Conservation (phyloP, 2,888 invertebrate species). For the Macrophya alboannulata region DNA sequence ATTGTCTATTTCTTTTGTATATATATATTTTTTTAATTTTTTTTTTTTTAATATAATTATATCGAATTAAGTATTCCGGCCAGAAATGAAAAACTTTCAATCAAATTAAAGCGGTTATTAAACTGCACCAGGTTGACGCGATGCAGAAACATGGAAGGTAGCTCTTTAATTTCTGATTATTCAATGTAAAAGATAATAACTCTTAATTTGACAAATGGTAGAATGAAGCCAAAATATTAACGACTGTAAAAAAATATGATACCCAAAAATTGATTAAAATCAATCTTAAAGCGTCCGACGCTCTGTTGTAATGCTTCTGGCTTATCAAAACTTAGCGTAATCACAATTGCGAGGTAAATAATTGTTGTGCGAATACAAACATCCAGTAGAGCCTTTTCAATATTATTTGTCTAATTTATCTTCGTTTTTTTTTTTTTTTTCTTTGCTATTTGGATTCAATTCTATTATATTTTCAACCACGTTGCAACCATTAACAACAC, state of each 20-base stretch:
- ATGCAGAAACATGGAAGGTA: too few species aligned
- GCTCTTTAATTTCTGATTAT: too few species aligned
- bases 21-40: not conserved
- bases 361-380: not conserved
- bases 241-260: not conserved
- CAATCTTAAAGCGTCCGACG: not conserved
- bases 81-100: conserved; percentile 8
- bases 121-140: too few species aligned
- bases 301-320: not conserved
- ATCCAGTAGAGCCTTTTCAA: not conserved
- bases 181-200: too few species aligned
- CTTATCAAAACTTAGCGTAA: not conserved
- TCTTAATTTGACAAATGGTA: too few species aligned
- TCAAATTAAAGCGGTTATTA: too few species aligned
- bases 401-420: conserved; percentile 15
- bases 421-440: not conserved
- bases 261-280: not conserved
- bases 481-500: conserved; percentile 18
- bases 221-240: too few species aligned
- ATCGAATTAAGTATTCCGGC: conserved; percentile 29
- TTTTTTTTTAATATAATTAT: not conserved
- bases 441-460: not conserved
- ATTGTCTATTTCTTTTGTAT: not conserved
- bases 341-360: not conserved
- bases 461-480: conserved; percentile 18